Percentiles rank a stretch among this genome's conserved stretches.
Evolutionary conservation across 2,888 invertebrate species (phyloP).

Genomic region (Tethea ocularis): DNA sequence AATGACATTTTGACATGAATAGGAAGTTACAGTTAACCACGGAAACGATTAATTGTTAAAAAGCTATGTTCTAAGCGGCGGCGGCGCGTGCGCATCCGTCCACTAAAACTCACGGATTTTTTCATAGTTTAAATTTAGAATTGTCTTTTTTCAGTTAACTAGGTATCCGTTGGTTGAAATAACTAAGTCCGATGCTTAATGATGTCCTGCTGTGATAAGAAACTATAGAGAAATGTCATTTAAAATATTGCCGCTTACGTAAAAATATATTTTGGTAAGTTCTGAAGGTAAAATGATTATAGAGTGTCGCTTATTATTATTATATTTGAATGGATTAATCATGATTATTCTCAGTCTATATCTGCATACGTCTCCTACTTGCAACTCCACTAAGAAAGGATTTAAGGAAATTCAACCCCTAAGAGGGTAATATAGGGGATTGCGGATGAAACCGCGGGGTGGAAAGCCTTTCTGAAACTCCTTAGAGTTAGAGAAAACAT

Average conservation of each 20-base stretch:
- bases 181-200: slow-evolving; percentile 61
- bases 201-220: slow-evolving; percentile 57
- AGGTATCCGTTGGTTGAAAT: slow-evolving; percentile 40
- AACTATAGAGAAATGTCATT: slow-evolving; percentile 34
- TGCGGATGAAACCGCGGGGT: too few relatives aligned
- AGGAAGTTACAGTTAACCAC: slow-evolving; percentile 42
- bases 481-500: too few relatives aligned
- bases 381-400: too few relatives aligned
- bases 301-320: too few relatives aligned
- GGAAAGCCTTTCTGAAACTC: too few relatives aligned
- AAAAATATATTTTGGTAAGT: background rate
- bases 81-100: slow-evolving; percentile 59
- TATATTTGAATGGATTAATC: too few relatives aligned
- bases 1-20: slow-evolving; percentile 35
- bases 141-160: slow-evolving; percentile 44
- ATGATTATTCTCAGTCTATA: too few relatives aligned
- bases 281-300: too few relatives aligned
- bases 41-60: slow-evolving; percentile 73
- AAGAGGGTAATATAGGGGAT: too few relatives aligned
- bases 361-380: too few relatives aligned
- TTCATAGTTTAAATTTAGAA: slow-evolving; percentile 51
- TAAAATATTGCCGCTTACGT: background rate
- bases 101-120: slow-evolving; percentile 43
- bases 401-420: too few relatives aligned
- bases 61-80: slow-evolving; percentile 53